A percentile compares a stretch with the other conserved stretches of the same genome.
Conservation (phyloP, 1,140 invertebrate species). For the Drosophila prosaltans region DNA sequence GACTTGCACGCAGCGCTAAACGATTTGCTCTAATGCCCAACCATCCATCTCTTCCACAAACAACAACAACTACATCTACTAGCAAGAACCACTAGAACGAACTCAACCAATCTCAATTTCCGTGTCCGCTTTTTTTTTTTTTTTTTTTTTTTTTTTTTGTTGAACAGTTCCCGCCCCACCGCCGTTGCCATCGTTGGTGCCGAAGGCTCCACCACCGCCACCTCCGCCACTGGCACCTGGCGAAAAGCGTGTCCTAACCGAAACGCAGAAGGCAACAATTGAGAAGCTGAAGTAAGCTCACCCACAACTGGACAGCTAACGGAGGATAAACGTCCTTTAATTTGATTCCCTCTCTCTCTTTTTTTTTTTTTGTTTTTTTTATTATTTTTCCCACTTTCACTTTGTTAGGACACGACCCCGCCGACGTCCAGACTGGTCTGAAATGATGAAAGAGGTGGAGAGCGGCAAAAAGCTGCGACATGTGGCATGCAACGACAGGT, state of each 20-base stretch:
- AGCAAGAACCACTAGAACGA: neutral
- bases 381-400: slow-evolving; percentile 6
- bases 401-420: slow-evolving; percentile 87
- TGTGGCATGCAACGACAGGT: slow-evolving; percentile 92
- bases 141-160: slow-evolving; percentile 37
- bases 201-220: slow-evolving; percentile 87
- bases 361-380: slow-evolving; percentile 1
- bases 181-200: slow-evolving; percentile 78
- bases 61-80: neutral
- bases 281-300: slow-evolving; percentile 84
- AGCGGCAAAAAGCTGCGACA: slow-evolving; percentile 90
- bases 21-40: slow-evolving; percentile 69
- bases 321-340: slow-evolving; percentile 82
- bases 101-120: slow-evolving; percentile 20
- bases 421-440: slow-evolving; percentile 92
- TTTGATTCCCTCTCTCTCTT: slow-evolving; percentile 27
- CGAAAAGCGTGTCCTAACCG: slow-evolving; percentile 83
- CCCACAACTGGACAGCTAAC: slow-evolving; percentile 82
- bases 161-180: slow-evolving; percentile 77
- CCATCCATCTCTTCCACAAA: slow-evolving; percentile 47
- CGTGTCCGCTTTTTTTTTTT: slow-evolving; percentile 15
- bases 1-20: slow-evolving; percentile 70
- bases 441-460: slow-evolving; percentile 95
- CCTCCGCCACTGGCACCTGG: slow-evolving; percentile 85
- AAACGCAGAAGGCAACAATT: slow-evolving; percentile 84